phyloP scores from a whole-genome alignment of 2,888 invertebrate species.

The Calameuta idolon region DNA sequence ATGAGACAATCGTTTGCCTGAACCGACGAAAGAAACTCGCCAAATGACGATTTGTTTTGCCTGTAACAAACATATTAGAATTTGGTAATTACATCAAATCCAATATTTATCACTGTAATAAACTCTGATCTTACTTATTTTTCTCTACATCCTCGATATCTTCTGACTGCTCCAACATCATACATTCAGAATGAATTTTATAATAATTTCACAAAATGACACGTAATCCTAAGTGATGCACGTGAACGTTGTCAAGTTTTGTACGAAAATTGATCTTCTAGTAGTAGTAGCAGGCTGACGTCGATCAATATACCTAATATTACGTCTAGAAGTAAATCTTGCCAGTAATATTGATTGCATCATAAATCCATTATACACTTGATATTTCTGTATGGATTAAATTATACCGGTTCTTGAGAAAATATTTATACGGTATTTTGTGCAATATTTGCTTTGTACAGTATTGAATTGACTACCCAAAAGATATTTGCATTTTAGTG shows the following conservation, averaged over 20 bases:
- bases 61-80: constrained; percentile 1
- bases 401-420: background rate
- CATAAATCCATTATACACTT: background rate
- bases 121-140: constrained; percentile 10
- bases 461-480: background rate
- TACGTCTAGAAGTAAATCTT: background rate
- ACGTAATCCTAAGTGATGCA: background rate
- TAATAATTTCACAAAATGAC: background rate
- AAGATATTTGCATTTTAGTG: background rate
- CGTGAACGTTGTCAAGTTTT: constrained; percentile 2
- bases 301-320: background rate
- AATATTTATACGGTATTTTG: background rate
- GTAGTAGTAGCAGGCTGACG: background rate
- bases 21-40: constrained; percentile 19
- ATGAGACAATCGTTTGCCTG: constrained; percentile 24
- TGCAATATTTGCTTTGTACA: background rate
- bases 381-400: background rate
- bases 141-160: constrained; percentile 16
- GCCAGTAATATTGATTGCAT: background rate
- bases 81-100: background rate
- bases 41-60: constrained; percentile 14
- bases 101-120: background rate
- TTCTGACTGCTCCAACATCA: constrained; percentile 2
- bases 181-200: background rate
- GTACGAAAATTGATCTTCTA: background rate